phyloP scores from a whole-genome alignment of 1,140 invertebrate species.

The Oryzaephilus surinamensis region DNA sequence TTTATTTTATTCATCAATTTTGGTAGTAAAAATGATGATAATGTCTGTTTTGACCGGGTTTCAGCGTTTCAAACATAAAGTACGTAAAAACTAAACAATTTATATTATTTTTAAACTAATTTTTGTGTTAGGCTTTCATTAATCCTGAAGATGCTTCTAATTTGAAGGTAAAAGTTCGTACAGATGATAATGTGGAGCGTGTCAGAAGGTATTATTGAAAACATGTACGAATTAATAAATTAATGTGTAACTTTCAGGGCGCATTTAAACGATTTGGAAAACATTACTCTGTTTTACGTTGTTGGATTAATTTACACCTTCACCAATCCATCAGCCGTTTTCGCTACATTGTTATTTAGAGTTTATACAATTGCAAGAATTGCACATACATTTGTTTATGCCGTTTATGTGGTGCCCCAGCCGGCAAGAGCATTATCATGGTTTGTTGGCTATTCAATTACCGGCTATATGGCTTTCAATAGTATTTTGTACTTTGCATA shows the following conservation, averaged over 20 bases:
- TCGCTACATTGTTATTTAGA: constrained; percentile 48
- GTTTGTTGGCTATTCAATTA: constrained; percentile 32
- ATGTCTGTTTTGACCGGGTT: constrained; percentile 46
- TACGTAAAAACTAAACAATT: no score
- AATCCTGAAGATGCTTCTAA: constrained; percentile 37
- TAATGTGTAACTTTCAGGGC: no score
- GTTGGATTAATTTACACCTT: constrained; percentile 50
- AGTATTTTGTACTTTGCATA: constrained; percentile 15
- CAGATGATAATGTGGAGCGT: constrained; percentile 37
- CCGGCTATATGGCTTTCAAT: constrained; percentile 38
- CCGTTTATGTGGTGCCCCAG: constrained; percentile 41
- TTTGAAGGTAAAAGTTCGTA: constrained; percentile 26
- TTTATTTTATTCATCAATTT: constrained; percentile 3
- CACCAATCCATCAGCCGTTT: constrained; percentile 42
- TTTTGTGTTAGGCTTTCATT: constrained; percentile 37
- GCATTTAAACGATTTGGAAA: no score
- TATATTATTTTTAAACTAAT: no score
- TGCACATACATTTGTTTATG: constrained; percentile 55
- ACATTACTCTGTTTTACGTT: constrained; percentile 56
- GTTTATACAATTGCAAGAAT: constrained; percentile 47
- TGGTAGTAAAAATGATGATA: constrained; percentile 44
- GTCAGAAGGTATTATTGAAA: constrained; percentile 37
- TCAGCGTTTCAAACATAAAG: constrained; percentile 46
- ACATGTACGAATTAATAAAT: no score
- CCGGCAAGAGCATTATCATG: constrained; percentile 46